Evolutionary conservation across 2,113 vertebrate species (phyloP), one percentile per base, ranked within the genome.

Genomic region (Arvicanthis niloticus): DNA sequence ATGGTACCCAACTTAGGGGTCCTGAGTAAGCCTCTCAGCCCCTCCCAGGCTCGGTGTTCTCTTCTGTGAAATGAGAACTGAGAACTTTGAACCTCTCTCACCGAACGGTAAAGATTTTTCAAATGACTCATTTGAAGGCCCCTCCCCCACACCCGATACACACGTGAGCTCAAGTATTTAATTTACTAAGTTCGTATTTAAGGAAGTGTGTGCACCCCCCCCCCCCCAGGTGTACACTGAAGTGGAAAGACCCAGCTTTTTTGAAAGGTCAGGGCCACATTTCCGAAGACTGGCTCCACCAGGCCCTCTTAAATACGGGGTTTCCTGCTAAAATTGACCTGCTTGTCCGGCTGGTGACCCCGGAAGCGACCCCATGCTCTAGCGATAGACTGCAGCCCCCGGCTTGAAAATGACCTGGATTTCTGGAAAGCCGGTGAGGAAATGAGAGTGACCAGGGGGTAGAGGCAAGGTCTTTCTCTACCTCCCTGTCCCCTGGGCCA

Each of bases 261-360:
- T 3, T 12, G 75, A 51, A 62, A 60, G 92, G 91, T 31, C 72
- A 51, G 21, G 70, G 75, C 21, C 13, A 15, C 68, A 62, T 81
- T 82, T 91, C 60, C 34, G 89, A 75, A 3, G 7, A n/a, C 60
- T 3, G 65, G 40, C 76, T 65, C 15, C 7, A 62, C 77, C 87
- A 65, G 68, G n/a, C 19, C 89, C 56, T 60, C 88, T 96, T 89
- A 78, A 92, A 80, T 58, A 82, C 13, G 48, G 48, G 87, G 93
- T 91, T 97, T 98, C 97, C 97, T 97, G 94, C 97, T 92, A 67
- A 97, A 97, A 97, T 91, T 97, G 97, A 97, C 96, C 96, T 91
- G 53, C 95, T 95, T 97, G 95, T 96, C 88, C 94, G 80, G 91
- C 73, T 93, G 7, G 90, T 95, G 97, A 98, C 97, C 96, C 92